Percentiles rank a stretch among this genome's conserved stretches.
Conservation (phyloP, 1,140 invertebrate genomes). For the Odontomachus brunneus region DNA sequence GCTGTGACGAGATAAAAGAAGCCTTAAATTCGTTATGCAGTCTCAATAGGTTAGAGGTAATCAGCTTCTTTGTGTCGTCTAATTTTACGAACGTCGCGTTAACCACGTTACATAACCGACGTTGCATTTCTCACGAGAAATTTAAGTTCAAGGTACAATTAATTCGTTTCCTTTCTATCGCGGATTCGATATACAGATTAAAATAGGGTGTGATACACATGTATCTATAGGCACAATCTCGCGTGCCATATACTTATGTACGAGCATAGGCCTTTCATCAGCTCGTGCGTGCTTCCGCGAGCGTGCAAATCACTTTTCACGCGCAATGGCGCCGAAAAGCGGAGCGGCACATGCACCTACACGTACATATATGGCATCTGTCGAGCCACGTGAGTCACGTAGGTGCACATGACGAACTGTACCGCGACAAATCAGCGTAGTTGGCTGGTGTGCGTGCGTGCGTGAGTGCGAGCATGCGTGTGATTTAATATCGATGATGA, state of each 20-base stretch:
- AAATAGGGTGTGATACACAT: constrained; percentile 33
- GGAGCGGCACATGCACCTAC: constrained; percentile 32
- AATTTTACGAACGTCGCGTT: too few relatives aligned
- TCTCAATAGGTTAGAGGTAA: too few relatives aligned
- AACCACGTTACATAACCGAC: not conserved
- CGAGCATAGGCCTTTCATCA: constrained; percentile 70
- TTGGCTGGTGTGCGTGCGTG: constrained; percentile 8
- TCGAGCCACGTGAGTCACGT: constrained; percentile 33
- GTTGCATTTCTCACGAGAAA: constrained; percentile 16
- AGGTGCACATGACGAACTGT: constrained; percentile 33
- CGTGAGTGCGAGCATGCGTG: not conserved
- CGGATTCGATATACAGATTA: constrained; percentile 36
- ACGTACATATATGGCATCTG: constrained; percentile 19
- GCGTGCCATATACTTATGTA: constrained; percentile 61
- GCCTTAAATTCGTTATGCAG: too few relatives aligned
- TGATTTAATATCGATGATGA: constrained; percentile 43
- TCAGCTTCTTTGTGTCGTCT: too few relatives aligned
- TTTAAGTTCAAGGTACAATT: constrained; percentile 15
- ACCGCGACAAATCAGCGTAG: constrained; percentile 23
- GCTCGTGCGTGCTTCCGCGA: constrained; percentile 59
- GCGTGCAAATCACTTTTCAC: constrained; percentile 73
- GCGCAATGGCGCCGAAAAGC: constrained; percentile 66
- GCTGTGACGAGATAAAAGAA: too few relatives aligned
- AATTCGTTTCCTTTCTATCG: constrained; percentile 11
- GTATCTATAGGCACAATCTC: constrained; percentile 31